Evolutionary conservation across 2,888 invertebrate genomes (phyloP), one percentile per base, ranked within the genome.

Genomic region (Hedychridium roseum): DNA sequence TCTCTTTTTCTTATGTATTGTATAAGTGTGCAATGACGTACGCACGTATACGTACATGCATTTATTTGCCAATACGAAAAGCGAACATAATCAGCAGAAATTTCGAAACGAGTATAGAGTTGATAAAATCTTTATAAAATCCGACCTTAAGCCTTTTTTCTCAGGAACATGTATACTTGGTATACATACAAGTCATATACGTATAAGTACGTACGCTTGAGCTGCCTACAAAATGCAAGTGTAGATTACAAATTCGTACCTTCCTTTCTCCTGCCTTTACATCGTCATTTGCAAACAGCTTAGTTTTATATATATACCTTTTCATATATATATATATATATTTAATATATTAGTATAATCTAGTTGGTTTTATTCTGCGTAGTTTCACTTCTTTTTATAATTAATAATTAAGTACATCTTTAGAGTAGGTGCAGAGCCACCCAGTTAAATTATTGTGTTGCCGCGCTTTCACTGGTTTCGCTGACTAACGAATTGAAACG

Each of bases 351-450:
- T 66, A 60, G 61, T 67, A 64, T 67, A 57, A 63, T 58, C 64
- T 64, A 64, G 60, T 65, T 59, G 58, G 57, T 65, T 61, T 50
- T 57, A 45, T 54, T 66, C 43, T 59, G 57, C 52, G 38, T 59
- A 57, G 59, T 56, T 55, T 14, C 43, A 42, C 42, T 56, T 38
- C 35, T 43, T 47, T 50, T 58, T 32, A 51, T 58, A 59, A 58
- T 69, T 64, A 57, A 54, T 63, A 68, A 57, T 73, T 74, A 74
- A 74, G 74, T 74, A 74, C 73, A 71, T 63, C 60, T 63, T 63
- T 64, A 54, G 59, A 58, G 56, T 62, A 49, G 60, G 58, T 60
- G 67, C 51, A 45, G 43, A 55, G n/a, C n/a, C 63, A 65, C 64
- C 55, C 52, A 57, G 49, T 54, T 57, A 53, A 50, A 53, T 60